phyloP scores from a whole-genome alignment of 1,140 invertebrate species.

The Harpegnathos saltator region DNA sequence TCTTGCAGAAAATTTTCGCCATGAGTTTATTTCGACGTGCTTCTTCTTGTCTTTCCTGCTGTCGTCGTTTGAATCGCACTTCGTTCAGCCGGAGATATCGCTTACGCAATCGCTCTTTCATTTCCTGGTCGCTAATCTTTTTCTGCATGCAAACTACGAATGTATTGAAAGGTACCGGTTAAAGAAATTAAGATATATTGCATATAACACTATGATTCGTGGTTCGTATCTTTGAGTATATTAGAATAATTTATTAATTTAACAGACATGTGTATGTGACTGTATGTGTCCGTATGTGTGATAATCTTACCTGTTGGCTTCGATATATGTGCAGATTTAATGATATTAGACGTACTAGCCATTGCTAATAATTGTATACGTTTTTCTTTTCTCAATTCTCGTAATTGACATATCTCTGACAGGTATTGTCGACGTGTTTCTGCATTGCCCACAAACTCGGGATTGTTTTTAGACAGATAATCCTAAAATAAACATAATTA shows the following conservation, averaged over 20 bases:
- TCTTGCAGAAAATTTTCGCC: constrained; percentile 87
- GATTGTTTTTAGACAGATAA: constrained; percentile 82
- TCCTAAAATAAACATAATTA: constrained; percentile 75
- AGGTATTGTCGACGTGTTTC: constrained; percentile 83
- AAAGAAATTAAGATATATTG: background rate
- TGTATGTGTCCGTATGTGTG: no score
- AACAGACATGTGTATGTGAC: constrained; percentile 21
- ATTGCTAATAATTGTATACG: constrained; percentile 81
- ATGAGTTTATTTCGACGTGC: constrained; percentile 86
- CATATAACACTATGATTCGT: background rate
- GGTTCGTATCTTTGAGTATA: background rate
- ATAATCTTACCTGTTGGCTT: constrained; percentile 75
- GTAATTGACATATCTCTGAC: constrained; percentile 81
- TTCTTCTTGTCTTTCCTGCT: constrained; percentile 85
- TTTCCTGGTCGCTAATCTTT: constrained; percentile 84
- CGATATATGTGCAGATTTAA: constrained; percentile 62
- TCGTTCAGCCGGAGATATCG: constrained; percentile 85
- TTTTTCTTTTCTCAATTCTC: constrained; percentile 82
- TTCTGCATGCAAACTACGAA: constrained; percentile 78
- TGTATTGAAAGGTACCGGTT: background rate
- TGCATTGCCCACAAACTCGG: constrained; percentile 82
- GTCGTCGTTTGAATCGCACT: constrained; percentile 83
- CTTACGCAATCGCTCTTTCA: constrained; percentile 84
- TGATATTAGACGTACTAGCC: constrained; percentile 74
- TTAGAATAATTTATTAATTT: constrained; percentile 39